phyloP scores from a whole-genome alignment of 1,140 invertebrate genomes.

The Melitaea cinxia region DNA sequence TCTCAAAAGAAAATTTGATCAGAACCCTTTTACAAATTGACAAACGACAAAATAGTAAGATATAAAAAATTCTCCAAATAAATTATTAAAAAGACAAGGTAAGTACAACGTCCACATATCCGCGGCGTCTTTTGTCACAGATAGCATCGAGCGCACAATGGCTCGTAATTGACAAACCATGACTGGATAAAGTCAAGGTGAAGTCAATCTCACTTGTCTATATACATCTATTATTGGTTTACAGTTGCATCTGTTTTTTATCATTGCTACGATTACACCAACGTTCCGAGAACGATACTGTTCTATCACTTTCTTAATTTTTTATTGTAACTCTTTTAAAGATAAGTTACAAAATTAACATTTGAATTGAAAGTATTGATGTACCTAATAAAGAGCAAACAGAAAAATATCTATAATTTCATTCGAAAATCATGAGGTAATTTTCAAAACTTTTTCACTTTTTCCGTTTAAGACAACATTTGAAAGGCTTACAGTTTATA shows the following conservation, averaged over 20 bases:
- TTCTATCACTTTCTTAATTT: not conserved
- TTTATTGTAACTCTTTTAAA: not conserved
- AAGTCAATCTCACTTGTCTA: constrained; percentile 36
- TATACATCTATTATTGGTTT: constrained; percentile 22
- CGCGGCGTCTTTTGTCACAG: constrained; percentile 39
- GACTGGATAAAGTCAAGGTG: constrained; percentile 65
- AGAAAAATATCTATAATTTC: too few species aligned
- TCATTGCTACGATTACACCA: not conserved
- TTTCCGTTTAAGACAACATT: too few species aligned
- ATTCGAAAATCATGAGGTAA: too few species aligned
- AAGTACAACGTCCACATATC: constrained; percentile 3
- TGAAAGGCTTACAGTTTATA: too few species aligned
- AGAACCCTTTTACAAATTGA: too few species aligned
- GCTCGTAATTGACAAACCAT: constrained; percentile 62
- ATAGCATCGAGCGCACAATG: constrained; percentile 49
- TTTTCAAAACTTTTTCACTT: too few species aligned
- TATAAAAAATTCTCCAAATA: not conserved
- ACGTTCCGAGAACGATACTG: not conserved
- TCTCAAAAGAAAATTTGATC: too few species aligned
- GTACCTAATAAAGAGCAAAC: too few species aligned
- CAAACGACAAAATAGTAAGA: too few species aligned
- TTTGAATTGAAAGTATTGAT: too few species aligned
- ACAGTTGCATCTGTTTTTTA: constrained; percentile 19
- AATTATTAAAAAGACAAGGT: not conserved
- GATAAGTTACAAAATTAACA: too few species aligned